Percentiles rank a stretch among this genome's conserved stretches.
Evolutionary conservation across 2,797 vertebrate species (phyloP).

Genomic region (Gymnoscopelus braueri): DNA sequence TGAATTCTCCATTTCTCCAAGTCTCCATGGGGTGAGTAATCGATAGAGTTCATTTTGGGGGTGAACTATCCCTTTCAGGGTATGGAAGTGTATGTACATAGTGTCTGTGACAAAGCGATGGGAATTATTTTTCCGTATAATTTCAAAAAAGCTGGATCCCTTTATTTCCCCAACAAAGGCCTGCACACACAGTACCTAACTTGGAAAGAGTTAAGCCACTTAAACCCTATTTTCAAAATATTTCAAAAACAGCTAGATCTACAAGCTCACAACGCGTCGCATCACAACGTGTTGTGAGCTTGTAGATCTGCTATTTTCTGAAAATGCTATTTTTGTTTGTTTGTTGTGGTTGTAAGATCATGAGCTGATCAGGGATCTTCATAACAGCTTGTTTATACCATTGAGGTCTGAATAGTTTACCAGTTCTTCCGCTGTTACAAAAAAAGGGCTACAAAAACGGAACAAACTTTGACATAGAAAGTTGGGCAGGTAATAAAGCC

Average conservation of each 20-base stretch:
- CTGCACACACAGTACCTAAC: too few relatives aligned
- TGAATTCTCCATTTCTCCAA: too few relatives aligned
- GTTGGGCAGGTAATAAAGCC: constrained; percentile 35
- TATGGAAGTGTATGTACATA: not conserved
- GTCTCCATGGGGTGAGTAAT: too few relatives aligned
- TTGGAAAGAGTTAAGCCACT: too few relatives aligned
- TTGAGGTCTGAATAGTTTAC: constrained; percentile 43
- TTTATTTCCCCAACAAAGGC: constrained; percentile 60
- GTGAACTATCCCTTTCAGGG: too few relatives aligned
- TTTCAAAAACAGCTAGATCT: too few relatives aligned
- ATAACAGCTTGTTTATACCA: constrained; percentile 56
- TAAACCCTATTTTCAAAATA: too few relatives aligned
- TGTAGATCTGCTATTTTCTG: too few relatives aligned
- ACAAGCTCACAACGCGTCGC: too few relatives aligned
- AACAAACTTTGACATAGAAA: constrained; percentile 55
- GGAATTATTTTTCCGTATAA: constrained; percentile 49
- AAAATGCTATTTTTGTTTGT: too few relatives aligned
- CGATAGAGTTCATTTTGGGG: too few relatives aligned
- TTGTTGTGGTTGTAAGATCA: constrained; percentile 26
- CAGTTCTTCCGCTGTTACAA: constrained; percentile 74
- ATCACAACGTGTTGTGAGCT: too few relatives aligned
- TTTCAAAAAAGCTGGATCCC: constrained; percentile 69
- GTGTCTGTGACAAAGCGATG: constrained; percentile 55
- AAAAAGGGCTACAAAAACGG: constrained; percentile 75
- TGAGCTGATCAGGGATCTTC: constrained; percentile 75